These are phyloP conservation scores for cattle (Bos taurus) DNA, from an alignment of 2,113 vertebrate species.

Conservation along the genomic window DNA sequence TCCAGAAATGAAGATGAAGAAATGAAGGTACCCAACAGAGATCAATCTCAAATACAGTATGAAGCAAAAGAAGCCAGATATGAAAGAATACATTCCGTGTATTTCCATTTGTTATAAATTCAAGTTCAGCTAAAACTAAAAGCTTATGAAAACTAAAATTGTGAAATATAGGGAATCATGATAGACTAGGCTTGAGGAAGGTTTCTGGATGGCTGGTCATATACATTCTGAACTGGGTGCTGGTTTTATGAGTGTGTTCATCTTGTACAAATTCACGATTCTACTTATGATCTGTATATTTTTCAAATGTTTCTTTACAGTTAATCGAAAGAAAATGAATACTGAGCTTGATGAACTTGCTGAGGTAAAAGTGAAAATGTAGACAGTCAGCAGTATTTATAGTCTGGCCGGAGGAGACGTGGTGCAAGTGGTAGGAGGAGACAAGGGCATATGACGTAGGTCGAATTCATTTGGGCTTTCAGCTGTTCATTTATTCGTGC, in stretches of 20 bases:
- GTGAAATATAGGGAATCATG: background rate
- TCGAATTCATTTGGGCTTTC: background rate
- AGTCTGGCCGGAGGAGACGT: background rate
- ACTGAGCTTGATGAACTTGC: background rate
- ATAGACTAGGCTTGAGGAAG: background rate
- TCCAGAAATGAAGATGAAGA: background rate
- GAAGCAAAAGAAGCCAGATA: background rate
- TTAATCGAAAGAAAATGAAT: background rate
- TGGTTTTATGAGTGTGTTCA: background rate
- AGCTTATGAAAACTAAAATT: background rate
- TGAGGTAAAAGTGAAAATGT: background rate
- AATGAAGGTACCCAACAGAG: background rate
- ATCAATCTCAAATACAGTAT: background rate
- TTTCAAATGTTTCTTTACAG: background rate
- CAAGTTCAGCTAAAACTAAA: background rate
- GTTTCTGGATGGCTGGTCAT: background rate
- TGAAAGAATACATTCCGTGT: background rate
- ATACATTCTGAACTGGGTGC: too few species aligned
- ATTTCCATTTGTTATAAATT: background rate
- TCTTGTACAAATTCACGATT: background rate
- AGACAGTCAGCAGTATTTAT: background rate
- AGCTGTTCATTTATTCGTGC: background rate
- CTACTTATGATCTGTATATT: background rate
- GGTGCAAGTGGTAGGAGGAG: background rate
- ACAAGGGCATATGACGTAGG: background rate